Base-by-base conservation (phyloP, 1,140 invertebrate genomes). In the Drosophila ananassae region DNA sequence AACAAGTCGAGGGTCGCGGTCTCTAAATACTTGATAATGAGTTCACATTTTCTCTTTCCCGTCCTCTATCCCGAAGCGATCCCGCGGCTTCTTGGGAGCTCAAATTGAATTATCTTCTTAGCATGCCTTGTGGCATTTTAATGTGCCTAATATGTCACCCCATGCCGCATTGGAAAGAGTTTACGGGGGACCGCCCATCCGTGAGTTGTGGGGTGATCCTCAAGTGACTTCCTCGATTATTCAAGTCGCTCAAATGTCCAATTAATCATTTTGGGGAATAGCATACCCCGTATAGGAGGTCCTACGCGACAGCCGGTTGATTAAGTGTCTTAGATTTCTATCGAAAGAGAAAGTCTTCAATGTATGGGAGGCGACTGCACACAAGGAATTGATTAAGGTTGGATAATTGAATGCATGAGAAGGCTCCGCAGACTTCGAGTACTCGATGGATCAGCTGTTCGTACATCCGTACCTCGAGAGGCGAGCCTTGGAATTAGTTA, bases 141-240 rank as follows among this genome's bases (percentile, higher is more conserved):
- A 85, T 85, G 83, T 85, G 82, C 66, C 78, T 82, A 82, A 85
- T 87, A 63, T 85, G 82, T 85, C 82, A 73, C 82, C 61, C 78
- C 72, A 66, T 61, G 39, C 47, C 30, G 13, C 24, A 30, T 51
- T 57, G 21, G 24, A 87, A 89, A 78, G 74, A 82, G 78, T 82
- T 85, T 64, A 87, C 64, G 58, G 53, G 51, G 57, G 83, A 89
- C 82, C 82, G 81, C 81, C 81, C 81, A 77, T 52, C 52, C 64
- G 25, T 46, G 47, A 17, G 68, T 24, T 60, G 77, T 46, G 17
- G 51, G 55, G 56, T 71, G 48, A 53, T 61, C 22, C 64, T 82
- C 58, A 75, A 85, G 82, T 78, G 82, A 57, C 61, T 63, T 44
- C 56, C 54, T 57, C 55, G 47, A 57, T 80, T 73, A 51, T 60